Conservation (phyloP, 2,797 vertebrate genomes). For the Sus cebifrons region DNA sequence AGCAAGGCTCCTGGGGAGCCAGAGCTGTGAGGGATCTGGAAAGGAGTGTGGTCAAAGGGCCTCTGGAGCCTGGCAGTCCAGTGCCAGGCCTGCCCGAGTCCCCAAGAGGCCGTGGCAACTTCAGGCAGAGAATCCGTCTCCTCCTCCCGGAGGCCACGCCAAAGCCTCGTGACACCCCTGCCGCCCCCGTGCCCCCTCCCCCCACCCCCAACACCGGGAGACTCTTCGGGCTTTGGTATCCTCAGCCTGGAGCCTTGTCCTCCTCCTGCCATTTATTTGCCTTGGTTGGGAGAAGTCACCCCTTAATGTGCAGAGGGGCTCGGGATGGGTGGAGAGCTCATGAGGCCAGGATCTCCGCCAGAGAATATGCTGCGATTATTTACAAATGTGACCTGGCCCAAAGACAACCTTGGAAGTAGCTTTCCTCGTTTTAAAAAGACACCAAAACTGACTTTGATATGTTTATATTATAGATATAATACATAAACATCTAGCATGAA, state of each 20-base stretch:
- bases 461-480: constrained; percentile 88
- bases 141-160: background rate
- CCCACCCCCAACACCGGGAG: background rate
- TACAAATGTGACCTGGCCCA: constrained; percentile 86
- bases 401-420: constrained; percentile 80
- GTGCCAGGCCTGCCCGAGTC: background rate
- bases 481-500: constrained; percentile 80
- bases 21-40: background rate
- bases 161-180: background rate
- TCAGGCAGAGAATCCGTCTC: background rate
- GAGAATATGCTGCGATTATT: constrained; percentile 88
- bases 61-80: background rate
- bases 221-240: background rate
- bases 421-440: constrained; percentile 84
- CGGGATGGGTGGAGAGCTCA: constrained; percentile 19
- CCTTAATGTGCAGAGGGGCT: constrained; percentile 39
- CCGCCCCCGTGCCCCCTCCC: no score
- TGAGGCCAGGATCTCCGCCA: constrained; percentile 60
- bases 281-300: constrained; percentile 28
- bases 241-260: background rate
- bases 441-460: constrained; percentile 81
- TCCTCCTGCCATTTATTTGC: background rate
- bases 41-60: background rate
- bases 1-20: background rate
- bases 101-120: background rate